Percentiles rank a stretch among this genome's conserved stretches.
Conservation (phyloP, 2,888 invertebrate genomes). For the Euclidia mi region DNA sequence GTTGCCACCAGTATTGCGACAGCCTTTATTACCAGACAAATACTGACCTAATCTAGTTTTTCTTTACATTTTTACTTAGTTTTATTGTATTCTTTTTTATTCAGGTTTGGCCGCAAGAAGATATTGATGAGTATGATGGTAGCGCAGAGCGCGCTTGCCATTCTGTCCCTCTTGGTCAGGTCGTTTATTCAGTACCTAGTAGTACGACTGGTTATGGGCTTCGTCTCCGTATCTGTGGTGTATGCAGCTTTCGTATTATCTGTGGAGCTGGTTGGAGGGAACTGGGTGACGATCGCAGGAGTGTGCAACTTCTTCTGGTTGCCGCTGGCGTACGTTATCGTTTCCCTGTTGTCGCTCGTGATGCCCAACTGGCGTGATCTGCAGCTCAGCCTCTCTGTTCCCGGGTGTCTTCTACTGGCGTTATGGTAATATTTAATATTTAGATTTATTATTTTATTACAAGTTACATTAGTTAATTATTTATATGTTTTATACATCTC, state of each 20-base stretch:
- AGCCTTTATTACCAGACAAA: too few relatives aligned
- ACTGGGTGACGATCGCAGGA: conserved; percentile 95
- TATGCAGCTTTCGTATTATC: conserved; percentile 95
- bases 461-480: too few relatives aligned
- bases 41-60: too few relatives aligned
- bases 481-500: too few relatives aligned
- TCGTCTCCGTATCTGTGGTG: conserved; percentile 95
- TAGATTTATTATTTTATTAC: too few relatives aligned
- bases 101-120: conserved; percentile 93
- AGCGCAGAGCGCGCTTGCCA: conserved; percentile 92
- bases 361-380: conserved; percentile 93
- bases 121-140: conserved; percentile 93
- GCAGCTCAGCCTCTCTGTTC: conserved; percentile 93
- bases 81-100: too few relatives aligned
- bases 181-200: conserved; percentile 93
- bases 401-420: conserved; percentile 92
- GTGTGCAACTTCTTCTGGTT: conserved; percentile 95
- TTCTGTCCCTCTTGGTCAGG: conserved; percentile 92
- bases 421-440: conserved; percentile 88
- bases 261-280: conserved; percentile 94
- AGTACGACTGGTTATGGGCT: conserved; percentile 92
- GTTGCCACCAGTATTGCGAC: too few relatives aligned
- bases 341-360: conserved; percentile 92
- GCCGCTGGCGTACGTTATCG: conserved; percentile 93
- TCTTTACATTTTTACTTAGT: neutral